Evolutionary conservation across 2,888 invertebrate genomes (phyloP), one percentile per base, ranked within the genome.

Genomic region (Chloromyia formosa): DNA sequence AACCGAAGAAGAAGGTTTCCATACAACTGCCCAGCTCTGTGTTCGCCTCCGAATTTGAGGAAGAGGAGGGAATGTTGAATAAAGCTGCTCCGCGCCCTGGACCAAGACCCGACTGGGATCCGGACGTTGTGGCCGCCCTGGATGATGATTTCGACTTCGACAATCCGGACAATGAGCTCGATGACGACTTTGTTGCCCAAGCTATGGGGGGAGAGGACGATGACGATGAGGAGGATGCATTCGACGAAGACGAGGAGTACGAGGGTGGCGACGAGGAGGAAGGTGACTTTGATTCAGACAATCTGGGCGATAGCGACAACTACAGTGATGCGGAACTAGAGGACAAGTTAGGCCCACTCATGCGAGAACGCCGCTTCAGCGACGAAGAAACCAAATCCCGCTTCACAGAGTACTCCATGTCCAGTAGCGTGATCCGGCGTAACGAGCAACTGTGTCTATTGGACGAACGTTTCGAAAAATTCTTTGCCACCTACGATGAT

Each of bases 381-480:
- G 89, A 90, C 60, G 93, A 93, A 79, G 95, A 96, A 83, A 93
- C 93, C 0, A 94, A 92, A 82, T 94, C 96, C 0, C 88, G 93
- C 9, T 97, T 97, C 85, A 96, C 97, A 0, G 93, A 94, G 80
- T 97, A 97, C 85, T 97, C 97, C 0, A 93, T 97, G 92, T 92
- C 93, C 0, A 96, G 96, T 35, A 96, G 96, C 78, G 93, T 96
- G 1, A 93, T 97, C 23, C 87, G 89, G 16, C 89, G 97, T 73
- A 96, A 95, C 84, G 90, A 95, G 72, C 93, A 95, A 9, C 87
- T 97, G 0, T 88, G 91, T 0, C 83, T 95, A 16, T 85, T 97
- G 0, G 98, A 98, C 86, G 91, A 94, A 80, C 88, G 92, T 79
- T 98, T 97, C 87, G 97, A 97, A 85, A 91, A 92, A 87, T 87